Evolutionary conservation across 1,140 invertebrate genomes (phyloP).

Genomic region (Schlechtendalia chinensis): DNA sequence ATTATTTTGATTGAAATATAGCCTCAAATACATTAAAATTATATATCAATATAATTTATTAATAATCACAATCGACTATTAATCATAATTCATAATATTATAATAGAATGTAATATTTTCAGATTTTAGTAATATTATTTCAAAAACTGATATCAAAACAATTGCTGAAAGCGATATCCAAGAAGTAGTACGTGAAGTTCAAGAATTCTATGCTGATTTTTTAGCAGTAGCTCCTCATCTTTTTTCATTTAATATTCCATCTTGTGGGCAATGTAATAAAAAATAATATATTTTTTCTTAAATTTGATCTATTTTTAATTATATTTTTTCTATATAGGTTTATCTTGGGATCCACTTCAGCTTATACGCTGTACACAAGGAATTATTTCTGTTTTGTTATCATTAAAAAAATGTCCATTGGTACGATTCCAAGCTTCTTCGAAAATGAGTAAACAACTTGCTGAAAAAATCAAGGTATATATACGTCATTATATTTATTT

Average conservation of each 20-base stretch:
- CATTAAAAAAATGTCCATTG: slow-evolving; percentile 84
- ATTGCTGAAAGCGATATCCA: slow-evolving; percentile 96
- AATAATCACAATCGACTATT: too few relatives aligned
- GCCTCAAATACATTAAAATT: neutral
- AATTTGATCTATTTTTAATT: slow-evolving; percentile 13
- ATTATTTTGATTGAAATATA: too few relatives aligned
- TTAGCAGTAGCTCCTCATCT: slow-evolving; percentile 87
- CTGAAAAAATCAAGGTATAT: slow-evolving; percentile 70
- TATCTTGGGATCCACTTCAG: slow-evolving; percentile 72
- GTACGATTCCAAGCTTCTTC: slow-evolving; percentile 92
- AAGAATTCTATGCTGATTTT: slow-evolving; percentile 94
- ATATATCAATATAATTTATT: neutral
- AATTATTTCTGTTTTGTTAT: slow-evolving; percentile 81
- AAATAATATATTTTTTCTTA: slow-evolving; percentile 2
- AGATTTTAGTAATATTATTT: slow-evolving; percentile 98
- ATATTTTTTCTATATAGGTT: slow-evolving; percentile 57
- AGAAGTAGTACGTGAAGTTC: slow-evolving; percentile 91
- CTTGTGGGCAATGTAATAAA: slow-evolving; percentile 63
- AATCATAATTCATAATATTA: too few relatives aligned
- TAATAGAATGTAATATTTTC: slow-evolving; percentile 53
- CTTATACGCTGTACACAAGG: slow-evolving; percentile 81
- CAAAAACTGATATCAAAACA: slow-evolving; percentile 93
- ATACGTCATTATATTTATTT: neutral
- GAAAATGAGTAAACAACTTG: slow-evolving; percentile 78
- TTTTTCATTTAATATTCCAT: slow-evolving; percentile 73